phyloP scores from a whole-genome alignment of 2,888 invertebrate genomes.

The Ptychoptera contaminata region DNA sequence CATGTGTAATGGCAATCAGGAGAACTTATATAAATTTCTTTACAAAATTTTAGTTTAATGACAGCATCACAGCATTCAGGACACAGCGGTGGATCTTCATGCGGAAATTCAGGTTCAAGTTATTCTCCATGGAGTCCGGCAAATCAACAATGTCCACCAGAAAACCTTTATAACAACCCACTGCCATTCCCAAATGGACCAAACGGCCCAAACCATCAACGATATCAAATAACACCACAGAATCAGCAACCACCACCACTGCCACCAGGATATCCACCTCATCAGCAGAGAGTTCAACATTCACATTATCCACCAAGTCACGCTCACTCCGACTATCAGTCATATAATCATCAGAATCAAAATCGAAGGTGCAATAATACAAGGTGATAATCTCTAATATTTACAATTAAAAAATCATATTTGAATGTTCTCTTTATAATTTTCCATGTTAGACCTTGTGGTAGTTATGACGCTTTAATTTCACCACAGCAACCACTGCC shows the following conservation, averaged over 20 bases:
- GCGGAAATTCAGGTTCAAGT: conserved; percentile 6
- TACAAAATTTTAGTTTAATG: conserved; percentile 22
- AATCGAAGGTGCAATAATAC: conserved; percentile 12
- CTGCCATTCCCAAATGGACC: conserved; percentile 18
- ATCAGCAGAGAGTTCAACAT: conserved; percentile 13
- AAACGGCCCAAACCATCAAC: conserved; percentile 18
- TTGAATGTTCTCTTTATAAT: no score
- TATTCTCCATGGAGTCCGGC: conserved; percentile 30
- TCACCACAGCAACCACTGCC: conserved; percentile 27
- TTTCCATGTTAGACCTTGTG: conserved; percentile 21
- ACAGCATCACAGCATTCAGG: conserved; percentile 30
- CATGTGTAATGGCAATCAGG: no score
- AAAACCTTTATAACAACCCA: conserved; percentile 30
- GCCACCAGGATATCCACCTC: conserved; percentile 4
- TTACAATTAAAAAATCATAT: no score
- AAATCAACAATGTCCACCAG: conserved; percentile 15
- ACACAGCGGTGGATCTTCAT: conserved; percentile 24
- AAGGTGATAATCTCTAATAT: neutral
- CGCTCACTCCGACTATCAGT: conserved; percentile 29
- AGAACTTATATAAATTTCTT: neutral
- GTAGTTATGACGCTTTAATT: conserved; percentile 28
- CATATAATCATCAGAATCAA: conserved; percentile 15
- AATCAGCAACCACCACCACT: conserved; percentile 28
- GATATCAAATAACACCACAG: conserved; percentile 29
- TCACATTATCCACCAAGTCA: conserved; percentile 30